phyloP scores from a whole-genome alignment of 2,888 invertebrate species.

The Synanthedon myopaeformis region DNA sequence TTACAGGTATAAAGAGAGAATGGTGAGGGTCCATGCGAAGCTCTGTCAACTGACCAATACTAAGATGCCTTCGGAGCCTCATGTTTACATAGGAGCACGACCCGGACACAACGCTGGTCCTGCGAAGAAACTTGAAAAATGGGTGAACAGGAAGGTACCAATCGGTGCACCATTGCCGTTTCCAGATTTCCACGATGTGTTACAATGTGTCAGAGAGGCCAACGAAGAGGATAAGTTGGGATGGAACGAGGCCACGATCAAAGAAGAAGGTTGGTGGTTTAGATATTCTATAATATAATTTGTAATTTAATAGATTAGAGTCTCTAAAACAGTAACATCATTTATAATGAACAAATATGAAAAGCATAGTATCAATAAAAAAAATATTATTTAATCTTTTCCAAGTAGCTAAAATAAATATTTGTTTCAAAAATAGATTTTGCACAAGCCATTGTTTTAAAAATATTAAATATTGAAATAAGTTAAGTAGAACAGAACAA shows the following conservation, averaged over 20 bases:
- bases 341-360: too few species aligned
- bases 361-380: too few species aligned
- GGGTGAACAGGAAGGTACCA: conserved; percentile 55
- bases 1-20: conserved; percentile 57
- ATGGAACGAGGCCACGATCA: conserved; percentile 51
- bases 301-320: too few species aligned
- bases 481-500: too few species aligned
- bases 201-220: conserved; percentile 50
- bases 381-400: too few species aligned
- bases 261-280: conserved; percentile 49
- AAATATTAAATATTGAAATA: too few species aligned
- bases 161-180: conserved; percentile 51
- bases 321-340: too few species aligned
- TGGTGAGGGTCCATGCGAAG: conserved; percentile 66
- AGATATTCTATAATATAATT: too few species aligned
- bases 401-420: too few species aligned
- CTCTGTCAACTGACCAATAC: conserved; percentile 74
- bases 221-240: conserved; percentile 47
- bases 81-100: conserved; percentile 40
- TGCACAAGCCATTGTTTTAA: too few species aligned
- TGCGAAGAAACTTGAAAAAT: conserved; percentile 47
- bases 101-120: conserved; percentile 48
- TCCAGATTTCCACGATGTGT: conserved; percentile 70
- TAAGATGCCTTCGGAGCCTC: conserved; percentile 57
- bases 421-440: too few species aligned